Percentiles rank a stretch among this genome's conserved stretches.
phyloP scores from a whole-genome alignment of 2,888 invertebrate genomes.

The Meloe dianella region DNA sequence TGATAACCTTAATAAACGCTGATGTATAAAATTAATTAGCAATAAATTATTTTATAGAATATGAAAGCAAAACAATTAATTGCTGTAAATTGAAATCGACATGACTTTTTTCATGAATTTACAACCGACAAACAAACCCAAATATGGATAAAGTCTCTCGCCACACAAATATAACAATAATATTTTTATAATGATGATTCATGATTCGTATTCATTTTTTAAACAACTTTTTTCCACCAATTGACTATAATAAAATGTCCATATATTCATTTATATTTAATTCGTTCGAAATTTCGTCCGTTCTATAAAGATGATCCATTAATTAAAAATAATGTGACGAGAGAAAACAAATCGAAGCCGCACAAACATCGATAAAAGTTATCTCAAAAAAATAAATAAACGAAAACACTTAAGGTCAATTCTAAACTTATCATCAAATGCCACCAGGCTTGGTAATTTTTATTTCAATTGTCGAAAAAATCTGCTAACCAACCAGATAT shows the following conservation, averaged over 20 bases:
- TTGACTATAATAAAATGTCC: background rate
- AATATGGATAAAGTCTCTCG: background rate
- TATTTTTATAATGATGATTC: conserved; percentile 1
- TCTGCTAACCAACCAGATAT: background rate
- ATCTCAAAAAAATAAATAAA: background rate
- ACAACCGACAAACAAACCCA: background rate
- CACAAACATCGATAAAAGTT: conserved; percentile 1
- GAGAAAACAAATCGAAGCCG: background rate
- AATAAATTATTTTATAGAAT: conserved; percentile 2
- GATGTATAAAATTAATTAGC: background rate
- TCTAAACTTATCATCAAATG: background rate
- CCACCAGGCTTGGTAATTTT: background rate
- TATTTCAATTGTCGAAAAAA: background rate
- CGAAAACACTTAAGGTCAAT: background rate
- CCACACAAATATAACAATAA: background rate
- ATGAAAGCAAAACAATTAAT: background rate
- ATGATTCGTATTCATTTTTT: background rate
- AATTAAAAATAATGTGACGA: background rate
- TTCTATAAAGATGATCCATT: background rate
- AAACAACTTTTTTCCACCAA: background rate
- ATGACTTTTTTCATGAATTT: background rate
- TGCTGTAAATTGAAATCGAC: background rate
- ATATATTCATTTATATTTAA: background rate
- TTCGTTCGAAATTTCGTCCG: background rate
- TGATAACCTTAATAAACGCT: conserved; percentile 1